Base-by-base conservation (phyloP, 2,113 vertebrate genomes). In the Gallinago paraguaiae region DNA sequence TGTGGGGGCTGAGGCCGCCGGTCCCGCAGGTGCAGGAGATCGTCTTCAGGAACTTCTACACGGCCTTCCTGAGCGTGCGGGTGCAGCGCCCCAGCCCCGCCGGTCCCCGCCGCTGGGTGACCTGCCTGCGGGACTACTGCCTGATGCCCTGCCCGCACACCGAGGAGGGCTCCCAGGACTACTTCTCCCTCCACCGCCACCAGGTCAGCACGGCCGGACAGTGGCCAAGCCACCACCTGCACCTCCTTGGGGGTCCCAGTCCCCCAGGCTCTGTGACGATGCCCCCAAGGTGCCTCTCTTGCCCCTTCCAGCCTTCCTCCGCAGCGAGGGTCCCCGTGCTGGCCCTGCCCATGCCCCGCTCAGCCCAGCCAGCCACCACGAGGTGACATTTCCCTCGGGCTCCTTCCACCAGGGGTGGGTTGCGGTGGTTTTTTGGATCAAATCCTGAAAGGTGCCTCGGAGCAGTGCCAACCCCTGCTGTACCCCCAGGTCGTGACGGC, bases 21-120 rank as follows among this genome's bases (percentile, higher is more conserved):
- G 67, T 89, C 48, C 84, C 39, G 8, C 72, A 96, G 93, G 83
- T 94, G 43, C 97, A 99, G 91, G 98, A 98, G 61, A 98, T 99
- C 93, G 97, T 97, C 53, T 99, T 99, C 97, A 99, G 98, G 97
- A 99, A 99, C 96, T 98, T 97, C 98, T 99, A 99, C 98, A 99
- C 99, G 0, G 99, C 99, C 10, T 99, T 98, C 63, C 60, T 99
- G 96, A 99, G 97, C 5, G 96, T 99, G 90, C 98, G 99, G 24
- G 83, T 99, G 94, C 97, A 98, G 96, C 98, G 97, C 60, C 96
- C 94, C 39, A 79, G 86, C 41, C 88, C 95, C 4, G 5, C 64
- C 1, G 96, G 96, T 2, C 30, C 95, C 61, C 82, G 82, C 46
- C 98, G 97, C 70, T 99, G 99, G 99, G 92, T 97, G 91, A 99